Conservation (phyloP, 1,140 invertebrate genomes). For the Euwallacea similis region DNA sequence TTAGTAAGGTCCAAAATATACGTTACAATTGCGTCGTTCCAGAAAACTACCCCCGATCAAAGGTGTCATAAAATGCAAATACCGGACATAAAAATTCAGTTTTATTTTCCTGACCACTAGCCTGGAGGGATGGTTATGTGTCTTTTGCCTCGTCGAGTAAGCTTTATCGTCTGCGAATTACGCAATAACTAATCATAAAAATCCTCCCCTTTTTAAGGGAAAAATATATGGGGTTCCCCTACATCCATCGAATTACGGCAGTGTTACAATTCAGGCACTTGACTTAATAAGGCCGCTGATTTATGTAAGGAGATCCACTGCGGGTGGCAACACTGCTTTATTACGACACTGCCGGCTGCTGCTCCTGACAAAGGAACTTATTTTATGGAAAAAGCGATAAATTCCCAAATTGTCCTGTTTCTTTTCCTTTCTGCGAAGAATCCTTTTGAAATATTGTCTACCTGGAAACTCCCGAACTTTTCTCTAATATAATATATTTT, state of each 20-base stretch:
- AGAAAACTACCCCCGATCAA: conserved; percentile 43
- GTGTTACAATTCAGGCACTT: conserved; percentile 37
- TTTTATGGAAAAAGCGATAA: conserved; percentile 40
- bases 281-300: conserved; percentile 38
- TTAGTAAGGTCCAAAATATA: conserved; percentile 32
- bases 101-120: conserved; percentile 42
- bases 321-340: conserved; percentile 39
- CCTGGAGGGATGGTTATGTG: neutral
- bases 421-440: conserved; percentile 25
- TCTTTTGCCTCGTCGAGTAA: conserved; percentile 11
- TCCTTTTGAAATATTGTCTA: conserved; percentile 27
- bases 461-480: conserved; percentile 35
- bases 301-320: conserved; percentile 38
- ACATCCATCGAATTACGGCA: conserved; percentile 24
- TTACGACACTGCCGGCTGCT: conserved; percentile 24
- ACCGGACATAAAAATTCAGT: conserved; percentile 41
- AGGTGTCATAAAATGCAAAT: conserved; percentile 48
- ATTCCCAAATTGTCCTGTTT: conserved; percentile 38
- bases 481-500: conserved; percentile 21
- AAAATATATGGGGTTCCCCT: conserved; percentile 9
- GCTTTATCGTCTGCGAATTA: conserved; percentile 10
- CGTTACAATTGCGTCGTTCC: conserved; percentile 38
- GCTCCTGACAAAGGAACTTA: conserved; percentile 38
- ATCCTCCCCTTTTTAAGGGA: neutral
- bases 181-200: conserved; percentile 11